Percentiles rank a stretch among this genome's conserved stretches.
These are phyloP conservation scores for Agrotis puta DNA, from an alignment of 2,888 invertebrate species.

Conservation along the genomic window DNA sequence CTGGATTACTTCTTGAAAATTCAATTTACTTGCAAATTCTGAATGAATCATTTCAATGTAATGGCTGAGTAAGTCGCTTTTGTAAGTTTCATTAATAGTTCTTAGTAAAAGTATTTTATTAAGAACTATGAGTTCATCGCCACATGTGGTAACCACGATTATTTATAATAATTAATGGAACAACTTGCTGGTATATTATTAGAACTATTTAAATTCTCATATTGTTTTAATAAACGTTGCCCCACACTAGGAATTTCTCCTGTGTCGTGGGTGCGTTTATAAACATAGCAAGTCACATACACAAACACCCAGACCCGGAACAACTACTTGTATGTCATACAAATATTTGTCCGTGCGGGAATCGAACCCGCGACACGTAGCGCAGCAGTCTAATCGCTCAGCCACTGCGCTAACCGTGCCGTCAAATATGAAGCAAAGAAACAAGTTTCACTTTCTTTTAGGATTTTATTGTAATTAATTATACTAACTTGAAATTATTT, in stretches of 20 bases:
- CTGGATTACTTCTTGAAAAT: conserved; percentile 22
- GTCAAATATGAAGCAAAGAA: not conserved
- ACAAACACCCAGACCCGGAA: no score
- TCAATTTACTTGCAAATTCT: conserved; percentile 18
- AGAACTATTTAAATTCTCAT: no score
- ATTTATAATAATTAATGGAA: conserved; percentile 4
- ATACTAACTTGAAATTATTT: no score
- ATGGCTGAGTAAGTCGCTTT: not conserved
- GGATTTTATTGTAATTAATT: not conserved
- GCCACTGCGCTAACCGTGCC: no score
- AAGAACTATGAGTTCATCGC: conserved; percentile 5
- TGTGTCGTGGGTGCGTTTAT: no score
- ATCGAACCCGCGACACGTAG: no score
- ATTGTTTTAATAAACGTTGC: no score
- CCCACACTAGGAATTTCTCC: no score
- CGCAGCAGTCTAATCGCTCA: no score
- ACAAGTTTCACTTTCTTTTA: not conserved
- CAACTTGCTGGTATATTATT: not conserved
- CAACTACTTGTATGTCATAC: no score
- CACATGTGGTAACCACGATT: not conserved
- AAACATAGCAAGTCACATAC: no score
- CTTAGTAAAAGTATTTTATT: conserved; percentile 10
- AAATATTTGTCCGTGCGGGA: no score
- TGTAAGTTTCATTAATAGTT: conserved; percentile 3
- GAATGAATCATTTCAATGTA: conserved; percentile 6